Base-by-base conservation (phyloP, 2,797 vertebrate species). In the Macropodus opercularis region DNA sequence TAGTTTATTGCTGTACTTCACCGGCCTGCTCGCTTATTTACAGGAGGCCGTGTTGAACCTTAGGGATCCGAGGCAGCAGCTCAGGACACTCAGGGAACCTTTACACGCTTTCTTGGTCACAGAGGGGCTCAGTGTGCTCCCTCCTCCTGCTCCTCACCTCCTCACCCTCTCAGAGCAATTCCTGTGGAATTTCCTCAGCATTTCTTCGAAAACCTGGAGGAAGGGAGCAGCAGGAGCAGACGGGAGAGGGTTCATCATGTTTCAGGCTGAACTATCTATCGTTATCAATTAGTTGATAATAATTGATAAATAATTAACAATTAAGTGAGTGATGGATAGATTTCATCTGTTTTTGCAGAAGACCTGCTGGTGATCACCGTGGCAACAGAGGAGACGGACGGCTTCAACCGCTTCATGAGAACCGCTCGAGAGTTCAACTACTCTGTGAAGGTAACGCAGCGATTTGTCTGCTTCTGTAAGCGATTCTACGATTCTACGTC, bases 281-380 rank as follows among this genome's bases (percentile, higher is more conserved):
- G n/a, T n/a, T n/a, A n/a, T n/a, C n/a, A n/a, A n/a, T 5, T 27
- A 8, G 12, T 10, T 35, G 32, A 5, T 3, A 15, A 35, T 15
- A 14, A 5, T 13, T 5, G 4, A 2, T 15, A 35, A 13, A 35
- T 15, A 35, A 35, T 35, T 15, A 35, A 15, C 14, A 14, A 6
- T 14, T 34, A 4, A 32, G 7, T 12, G 14, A 32, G 31, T 8
- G 2, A 11, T n/a, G 32, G 39, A 32, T 9, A 21, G 18, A 23
- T 2, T 1, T 26, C 27, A 18, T 15, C 3, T 47, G 12, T 53
- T 27, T 69, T 12, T 63, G 0, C 46, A 96, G 95, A 92, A 12
- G 93, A 95, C 1, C 65, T 96, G 44, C 63, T 96, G 81, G 92
- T 96, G 19, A 84, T 96, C 78, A 96, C 95, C 0, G 95, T 92